Evolutionary conservation across 2,797 vertebrate species (phyloP).

Genomic region (Lycodopsis pacificus): DNA sequence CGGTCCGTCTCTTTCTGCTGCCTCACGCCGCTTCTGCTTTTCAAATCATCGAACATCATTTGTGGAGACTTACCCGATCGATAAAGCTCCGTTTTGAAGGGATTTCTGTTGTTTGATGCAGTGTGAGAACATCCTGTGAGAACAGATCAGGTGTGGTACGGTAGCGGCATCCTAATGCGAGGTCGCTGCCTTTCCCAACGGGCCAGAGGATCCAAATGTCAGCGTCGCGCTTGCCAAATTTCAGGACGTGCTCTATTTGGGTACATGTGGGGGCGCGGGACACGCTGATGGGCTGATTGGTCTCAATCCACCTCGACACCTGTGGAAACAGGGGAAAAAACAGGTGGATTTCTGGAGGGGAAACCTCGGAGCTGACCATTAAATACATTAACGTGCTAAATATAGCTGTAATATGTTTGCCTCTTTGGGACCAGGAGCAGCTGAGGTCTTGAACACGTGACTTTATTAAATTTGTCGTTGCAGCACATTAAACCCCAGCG

Average conservation of each 20-base stretch:
- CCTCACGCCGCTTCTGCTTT: not conserved
- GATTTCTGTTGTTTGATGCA: conserved; percentile 23
- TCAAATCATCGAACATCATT: conserved; percentile 12
- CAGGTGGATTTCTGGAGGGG: conserved; percentile 10
- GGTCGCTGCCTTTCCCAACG: conserved; percentile 53
- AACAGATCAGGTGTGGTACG: conserved; percentile 44
- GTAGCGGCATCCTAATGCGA: conserved; percentile 50
- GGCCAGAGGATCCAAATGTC: conserved; percentile 70
- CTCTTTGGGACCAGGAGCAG: conserved; percentile 11
- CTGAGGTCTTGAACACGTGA: conserved; percentile 12
- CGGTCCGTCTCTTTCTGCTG: not conserved
- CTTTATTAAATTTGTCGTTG: conserved; percentile 13
- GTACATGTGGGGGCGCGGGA: conserved; percentile 25
- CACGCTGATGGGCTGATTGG: conserved; percentile 5
- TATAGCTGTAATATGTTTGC: conserved; percentile 12
- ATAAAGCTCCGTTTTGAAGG: conserved; percentile 23
- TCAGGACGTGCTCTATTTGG: conserved; percentile 55
- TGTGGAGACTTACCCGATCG: conserved; percentile 21
- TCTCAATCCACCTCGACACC: conserved; percentile 35
- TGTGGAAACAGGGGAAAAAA: not conserved
- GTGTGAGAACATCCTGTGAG: conserved; percentile 36
- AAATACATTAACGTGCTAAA: conserved; percentile 15
- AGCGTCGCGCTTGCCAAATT: conserved; percentile 67
- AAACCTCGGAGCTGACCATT: conserved; percentile 9
- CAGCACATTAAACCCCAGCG: not conserved